Evolutionary conservation across 2,113 vertebrate genomes (phyloP), one percentile per base, ranked within the genome.

Genomic region (Corydoras sp.): DNA sequence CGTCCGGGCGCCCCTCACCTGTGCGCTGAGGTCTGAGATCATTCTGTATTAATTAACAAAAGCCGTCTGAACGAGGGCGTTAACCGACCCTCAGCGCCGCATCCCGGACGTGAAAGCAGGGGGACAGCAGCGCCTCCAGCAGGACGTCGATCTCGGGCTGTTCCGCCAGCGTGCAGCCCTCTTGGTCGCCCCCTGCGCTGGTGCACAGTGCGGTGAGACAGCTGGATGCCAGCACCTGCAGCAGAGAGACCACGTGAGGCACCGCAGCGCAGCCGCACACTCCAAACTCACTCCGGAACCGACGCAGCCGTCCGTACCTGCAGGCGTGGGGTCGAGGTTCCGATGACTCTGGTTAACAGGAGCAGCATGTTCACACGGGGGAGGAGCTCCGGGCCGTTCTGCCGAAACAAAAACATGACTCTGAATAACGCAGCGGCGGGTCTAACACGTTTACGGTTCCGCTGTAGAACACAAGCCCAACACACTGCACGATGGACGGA

Each of bases 361-460:
- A 88, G n/a, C 69, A 98, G 83, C 94, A 99, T 98, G 79, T 88
- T 89, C 72, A 92, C 91, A 1, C 97, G 93, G 49, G 97, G 97
- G 62, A 99, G 90, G 76, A 99, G 76, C 77, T 99, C 96, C 0
- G 97, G 95, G 11, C 97, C 97, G 0, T 91, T 92, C 97, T 99
- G 73, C 76, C 9, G 72, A 77, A 8, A 53, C 10, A 76, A 10
- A 5, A 48, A 58, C 12, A 14, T 2, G 62, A 24, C 18, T 24
- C 18, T 24, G 18, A 24, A 24, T 24, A 24, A 24, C 18, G 18
- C 18, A 24, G 18, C 18, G 2, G 18, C 18, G 18, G 18, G 18
- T 24, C 18, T 24, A 24, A 24, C 1, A 24, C 18, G 18, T 24
- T 2, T 24, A 24, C 18, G 18, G 35, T 43, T 43, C 35, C 35